A percentile compares a stretch with the other conserved stretches of the same genome.
Conservation (phyloP, 2,113 vertebrate genomes). For the Catharus minimus region DNA sequence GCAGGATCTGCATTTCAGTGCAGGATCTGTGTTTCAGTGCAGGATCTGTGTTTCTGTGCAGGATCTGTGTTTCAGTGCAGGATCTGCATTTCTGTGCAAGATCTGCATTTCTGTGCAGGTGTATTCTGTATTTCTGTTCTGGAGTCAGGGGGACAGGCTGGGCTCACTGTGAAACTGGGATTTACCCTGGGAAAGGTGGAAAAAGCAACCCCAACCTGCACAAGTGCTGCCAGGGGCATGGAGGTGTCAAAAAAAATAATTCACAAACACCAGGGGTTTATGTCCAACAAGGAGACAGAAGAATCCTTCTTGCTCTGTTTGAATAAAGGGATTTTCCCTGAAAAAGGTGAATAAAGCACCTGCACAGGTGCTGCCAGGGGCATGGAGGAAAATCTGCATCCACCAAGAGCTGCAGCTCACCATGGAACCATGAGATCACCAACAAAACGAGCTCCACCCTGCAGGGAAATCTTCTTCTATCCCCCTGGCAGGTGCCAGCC, state of each 20-base stretch:
- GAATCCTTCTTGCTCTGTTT: no score
- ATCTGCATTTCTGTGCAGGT: no score
- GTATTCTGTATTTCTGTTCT: no score
- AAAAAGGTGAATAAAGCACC: not conserved
- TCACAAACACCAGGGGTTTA: no score
- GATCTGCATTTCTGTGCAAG: no score
- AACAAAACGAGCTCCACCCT: not conserved
- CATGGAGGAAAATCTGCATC: not conserved
- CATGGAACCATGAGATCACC: not conserved
- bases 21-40: no score
- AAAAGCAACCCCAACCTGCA: not conserved
- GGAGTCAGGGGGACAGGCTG: not conserved
- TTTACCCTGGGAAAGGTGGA: not conserved
- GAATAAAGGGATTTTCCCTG: not conserved
- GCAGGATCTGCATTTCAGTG: no score
- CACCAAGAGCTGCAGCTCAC: not conserved
- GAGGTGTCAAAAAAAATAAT: not conserved
- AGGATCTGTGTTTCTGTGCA: no score
- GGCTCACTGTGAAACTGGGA: not conserved
- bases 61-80: no score
- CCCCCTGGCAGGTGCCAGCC: not conserved
- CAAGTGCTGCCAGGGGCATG: not conserved
- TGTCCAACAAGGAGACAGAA: no score
- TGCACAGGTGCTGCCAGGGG: not conserved
- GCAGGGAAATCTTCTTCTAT: constrained; percentile 4